Evolutionary conservation across 1,140 invertebrate genomes (phyloP), one percentile per base, ranked within the genome.

Genomic region (Drosophila yakuba): DNA sequence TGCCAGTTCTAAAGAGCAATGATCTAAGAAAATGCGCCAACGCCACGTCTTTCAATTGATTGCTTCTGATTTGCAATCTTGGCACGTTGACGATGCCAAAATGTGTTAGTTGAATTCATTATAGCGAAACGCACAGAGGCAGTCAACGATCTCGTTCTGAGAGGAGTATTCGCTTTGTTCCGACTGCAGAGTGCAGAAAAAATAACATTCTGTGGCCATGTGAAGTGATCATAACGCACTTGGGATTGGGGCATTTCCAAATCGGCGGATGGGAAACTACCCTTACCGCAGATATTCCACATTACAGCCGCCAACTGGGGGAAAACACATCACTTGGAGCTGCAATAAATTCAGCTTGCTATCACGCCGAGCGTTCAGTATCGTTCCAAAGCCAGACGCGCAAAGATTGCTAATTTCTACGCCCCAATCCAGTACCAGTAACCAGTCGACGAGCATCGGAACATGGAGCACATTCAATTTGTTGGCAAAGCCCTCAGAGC

Each of bases 1-100:
- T 84, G 76, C 10, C 79, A 76, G 15, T 45, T 82, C 50, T 81
- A 68, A 60, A 64, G 63, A 63, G 15, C 41, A 45, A 43, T 56
- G 62, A 56, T n/a, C 57, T 23, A 57, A 47, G 28, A 1, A 74
- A 73, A 58, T 74, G 28, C 71, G 71, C 52, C 74, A 36, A 47
- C 32, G 28, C 45, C 41, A 32, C 1, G 25, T 47, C 44, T 23
- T 23, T 14, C 10, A 47, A 47, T 25, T 11, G 35, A 23, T 23
- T 56, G 15, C 23, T 52, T 25, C 11, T 14, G 51, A 25, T 48
- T 56, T 44, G 25, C 43, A 74, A 23, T 44, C 72, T 8, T n/a
- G 25, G 17, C 72, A 74, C 72, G 72, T 74, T 56, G 69, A 55
- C 36, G 69, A 56, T 61, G 38, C 69, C 69, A 51, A 74, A 74